These are phyloP conservation scores for Philonicus albiceps DNA, from an alignment of 2,888 invertebrate species.

Conservation along the genomic window DNA sequence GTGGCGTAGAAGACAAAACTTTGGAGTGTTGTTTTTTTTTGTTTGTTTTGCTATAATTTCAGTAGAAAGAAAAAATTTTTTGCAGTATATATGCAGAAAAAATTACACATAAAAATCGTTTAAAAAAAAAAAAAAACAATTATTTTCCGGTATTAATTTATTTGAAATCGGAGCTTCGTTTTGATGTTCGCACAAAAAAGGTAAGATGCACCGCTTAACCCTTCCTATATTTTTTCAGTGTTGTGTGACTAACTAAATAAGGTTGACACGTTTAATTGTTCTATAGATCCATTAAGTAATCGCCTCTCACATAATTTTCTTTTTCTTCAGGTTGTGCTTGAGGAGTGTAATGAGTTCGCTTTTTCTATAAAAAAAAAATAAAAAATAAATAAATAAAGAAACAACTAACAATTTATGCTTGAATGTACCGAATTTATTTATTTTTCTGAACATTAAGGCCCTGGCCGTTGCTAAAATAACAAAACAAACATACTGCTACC, in stretches of 20 bases:
- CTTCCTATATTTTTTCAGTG: slow-evolving; percentile 35
- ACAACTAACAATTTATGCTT: slow-evolving; percentile 37
- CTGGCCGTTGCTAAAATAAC: slow-evolving; percentile 3
- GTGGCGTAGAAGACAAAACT: slow-evolving; percentile 11
- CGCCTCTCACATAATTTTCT: slow-evolving; percentile 36
- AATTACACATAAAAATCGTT: not conserved
- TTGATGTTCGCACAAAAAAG: slow-evolving; percentile 50
- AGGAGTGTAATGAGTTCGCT: slow-evolving; percentile 34
- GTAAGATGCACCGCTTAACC: slow-evolving; percentile 51
- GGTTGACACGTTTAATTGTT: not conserved
- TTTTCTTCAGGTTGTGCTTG: slow-evolving; percentile 37
- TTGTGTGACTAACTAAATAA: slow-evolving; percentile 41
- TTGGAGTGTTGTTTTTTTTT: slow-evolving; percentile 44
- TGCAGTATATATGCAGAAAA: not conserved
- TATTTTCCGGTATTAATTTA: slow-evolving; percentile 1
- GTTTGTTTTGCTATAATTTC: slow-evolving; percentile 43
- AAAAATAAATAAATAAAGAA: too few species aligned
- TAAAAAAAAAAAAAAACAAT: too few species aligned
- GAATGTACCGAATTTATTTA: slow-evolving; percentile 27
- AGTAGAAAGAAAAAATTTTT: slow-evolving; percentile 31
- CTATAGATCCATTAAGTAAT: slow-evolving; percentile 12
- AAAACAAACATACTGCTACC: slow-evolving; percentile 2
- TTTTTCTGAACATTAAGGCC: not conserved
- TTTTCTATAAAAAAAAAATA: not conserved
- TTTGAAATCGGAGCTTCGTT: slow-evolving; percentile 49